phyloP scores from a whole-genome alignment of 2,113 vertebrate species.

The Toxotes jaculatrix region DNA sequence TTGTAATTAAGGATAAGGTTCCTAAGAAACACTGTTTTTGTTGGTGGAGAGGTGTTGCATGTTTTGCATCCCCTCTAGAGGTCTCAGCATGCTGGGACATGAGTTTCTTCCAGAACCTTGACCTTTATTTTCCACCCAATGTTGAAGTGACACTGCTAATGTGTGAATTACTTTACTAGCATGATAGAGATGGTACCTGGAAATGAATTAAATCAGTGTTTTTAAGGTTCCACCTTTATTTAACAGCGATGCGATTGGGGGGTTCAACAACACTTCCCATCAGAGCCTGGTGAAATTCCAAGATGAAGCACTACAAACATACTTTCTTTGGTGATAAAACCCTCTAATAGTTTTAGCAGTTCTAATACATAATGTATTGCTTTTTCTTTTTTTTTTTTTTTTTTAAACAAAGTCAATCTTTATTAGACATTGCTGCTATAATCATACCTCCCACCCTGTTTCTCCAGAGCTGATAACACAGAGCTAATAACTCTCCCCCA shows the following conservation, averaged over 20 bases:
- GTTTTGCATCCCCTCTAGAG: slow-evolving; percentile 49
- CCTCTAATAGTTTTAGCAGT: neutral
- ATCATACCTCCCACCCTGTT: neutral
- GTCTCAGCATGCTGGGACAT: slow-evolving; percentile 58
- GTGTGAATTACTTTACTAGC: slow-evolving; percentile 12
- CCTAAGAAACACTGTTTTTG: slow-evolving; percentile 51
- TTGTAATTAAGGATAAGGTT: slow-evolving; percentile 33
- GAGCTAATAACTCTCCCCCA: neutral
- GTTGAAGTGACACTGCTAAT: slow-evolving; percentile 1
- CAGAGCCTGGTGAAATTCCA: neutral
- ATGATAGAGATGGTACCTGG: neutral
- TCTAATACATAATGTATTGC: neutral
- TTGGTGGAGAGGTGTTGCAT: slow-evolving; percentile 32
- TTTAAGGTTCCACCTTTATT: slow-evolving; percentile 8
- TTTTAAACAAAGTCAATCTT: neutral
- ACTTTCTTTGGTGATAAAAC: neutral
- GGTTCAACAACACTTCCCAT: neutral
- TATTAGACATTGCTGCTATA: neutral
- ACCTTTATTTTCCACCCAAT: slow-evolving; percentile 45
- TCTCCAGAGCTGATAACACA: neutral
- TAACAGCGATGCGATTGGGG: neutral
- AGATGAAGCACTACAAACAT: neutral
- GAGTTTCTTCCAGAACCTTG: slow-evolving; percentile 21
- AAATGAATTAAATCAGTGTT: neutral
- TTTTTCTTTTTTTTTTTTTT: too few relatives aligned